Evolutionary conservation across 2,113 vertebrate species (phyloP), one percentile per base, ranked within the genome.

Genomic region (Gopherus flavomarginatus): DNA sequence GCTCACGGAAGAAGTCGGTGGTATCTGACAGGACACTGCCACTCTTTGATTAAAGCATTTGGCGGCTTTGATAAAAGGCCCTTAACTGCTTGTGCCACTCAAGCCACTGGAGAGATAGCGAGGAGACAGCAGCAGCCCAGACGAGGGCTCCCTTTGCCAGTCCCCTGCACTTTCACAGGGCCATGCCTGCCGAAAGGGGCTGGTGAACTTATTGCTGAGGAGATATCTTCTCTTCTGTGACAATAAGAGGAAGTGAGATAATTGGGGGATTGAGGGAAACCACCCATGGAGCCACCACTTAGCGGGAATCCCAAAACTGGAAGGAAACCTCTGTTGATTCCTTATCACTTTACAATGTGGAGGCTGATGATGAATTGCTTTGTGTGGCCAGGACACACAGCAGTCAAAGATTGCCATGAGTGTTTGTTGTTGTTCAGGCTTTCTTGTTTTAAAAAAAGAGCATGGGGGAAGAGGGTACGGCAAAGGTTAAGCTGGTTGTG

Each of bases 241-340:
- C 98, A 98, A 98, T 98, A 96, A 98, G 92, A 98, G 98, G 98
- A 98, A 98, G 97, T 98, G 94, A 98, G 98, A 98, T 98, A 98
- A 98, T 83, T 83, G 95, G 92, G 92, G 94, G 50, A 97, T 95
- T 92, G 94, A 97, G 96, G 96, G 81, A 96, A 98, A 89, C 98
- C 98, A 98, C 98, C 98, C 98, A 98, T 86, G 93, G 96, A 98
- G 98, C 97, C 96, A 97, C 95, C 98, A 97, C 98, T 98, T 97
- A 97, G 86, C 35, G 94, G 96, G 98, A 91, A 97, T 98, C 98
- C 98, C 97, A 90, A 97, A 97, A 97, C 97, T 98, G 98, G 97
- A 98, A 98, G 98, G 98, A 98, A 98, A 96, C 93, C 97, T 98
- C 85, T 69, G 72, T 49, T 80, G 97, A 89, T 93, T 97, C 89